Evolutionary conservation across 2,888 invertebrate species (phyloP), one percentile per base, ranked within the genome.

Genomic region (Dynastes grantii): DNA sequence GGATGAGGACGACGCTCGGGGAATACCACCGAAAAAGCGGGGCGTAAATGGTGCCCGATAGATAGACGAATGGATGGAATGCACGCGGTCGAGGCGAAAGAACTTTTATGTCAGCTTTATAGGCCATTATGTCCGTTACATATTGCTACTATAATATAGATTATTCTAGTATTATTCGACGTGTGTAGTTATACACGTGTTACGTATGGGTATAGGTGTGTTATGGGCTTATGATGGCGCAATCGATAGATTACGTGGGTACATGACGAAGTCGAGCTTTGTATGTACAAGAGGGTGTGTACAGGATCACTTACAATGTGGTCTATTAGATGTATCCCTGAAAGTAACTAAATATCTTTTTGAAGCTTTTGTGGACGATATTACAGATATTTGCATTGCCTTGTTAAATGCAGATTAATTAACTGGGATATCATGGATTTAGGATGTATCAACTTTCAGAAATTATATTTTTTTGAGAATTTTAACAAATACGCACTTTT

Each of bases 131-230:
- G 22, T 49, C 22, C n/a, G 55, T 58, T 58, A 49, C 49, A 49
- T 67, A 67, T 67, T 67, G 67, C 67, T 49, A 58, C 55, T 58
- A 27, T 49, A 29, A 49, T 49, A 67, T 67, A 67, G 49, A 67
- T 67, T 49, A 67, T 67, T 45, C 67, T 27, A 22, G 55, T 9
- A 22, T 58, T 22, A 22, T 22, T 16, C 55, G 22, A 22, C n/a
- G 55, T 58, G 22, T 58, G 22, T 22, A 58, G 55, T 22, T 8
- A 58, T 58, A 22, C 22, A 16, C n/a, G 16, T 22, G 55, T 58
- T 22, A 22, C 2, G 27, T 16, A 58, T 58, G 45, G 2, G 45
- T 45, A 2, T 58, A 58, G 55, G 55, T 58, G 55, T 58, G 22
- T 58, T 58, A 58, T 9, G 8, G 8, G 22, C 45, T 58, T 58